A percentile compares a stretch with the other conserved stretches of the same genome.
phyloP scores from a whole-genome alignment of 2,888 invertebrate genomes.

The Nephrotoma guestfalica region DNA sequence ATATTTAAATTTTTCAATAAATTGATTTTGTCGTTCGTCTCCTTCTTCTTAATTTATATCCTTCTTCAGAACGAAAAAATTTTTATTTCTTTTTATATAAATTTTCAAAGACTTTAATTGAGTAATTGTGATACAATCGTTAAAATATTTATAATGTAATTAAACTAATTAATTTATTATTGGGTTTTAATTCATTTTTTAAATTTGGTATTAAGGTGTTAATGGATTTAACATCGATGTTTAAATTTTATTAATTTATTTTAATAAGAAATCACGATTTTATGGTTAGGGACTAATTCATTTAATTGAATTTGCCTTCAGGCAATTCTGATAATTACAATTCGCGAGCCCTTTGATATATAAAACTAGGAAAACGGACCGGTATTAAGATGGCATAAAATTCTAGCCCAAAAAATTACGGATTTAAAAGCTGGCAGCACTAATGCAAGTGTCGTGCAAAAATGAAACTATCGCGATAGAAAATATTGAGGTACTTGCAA shows the following conservation, averaged over 20 bases:
- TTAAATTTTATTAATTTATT: not conserved
- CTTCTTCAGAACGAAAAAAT: not conserved
- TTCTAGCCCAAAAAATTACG: too few species aligned
- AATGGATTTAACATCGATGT: not conserved
- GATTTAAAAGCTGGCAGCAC: too few species aligned
- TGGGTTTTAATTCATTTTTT: not conserved
- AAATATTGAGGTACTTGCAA: too few species aligned
- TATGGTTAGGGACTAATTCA: too few species aligned
- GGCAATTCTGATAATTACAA: too few species aligned
- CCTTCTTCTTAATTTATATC: not conserved
- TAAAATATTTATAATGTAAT: not conserved
- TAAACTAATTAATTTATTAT: not conserved
- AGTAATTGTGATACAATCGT: not conserved
- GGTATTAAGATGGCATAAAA: too few species aligned
- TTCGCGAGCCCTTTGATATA: too few species aligned
- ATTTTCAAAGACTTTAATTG: not conserved
- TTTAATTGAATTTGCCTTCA: too few species aligned
- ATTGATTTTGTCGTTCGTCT: not conserved
- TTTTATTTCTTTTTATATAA: not conserved
- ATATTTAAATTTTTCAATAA: not conserved
- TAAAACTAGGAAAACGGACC: too few species aligned
- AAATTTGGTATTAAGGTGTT: not conserved
- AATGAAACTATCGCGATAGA: too few species aligned
- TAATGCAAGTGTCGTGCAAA: too few species aligned
- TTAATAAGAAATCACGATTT: too few species aligned